Conservation (phyloP, 2,888 invertebrate genomes). For the Byasa hedistus region DNA sequence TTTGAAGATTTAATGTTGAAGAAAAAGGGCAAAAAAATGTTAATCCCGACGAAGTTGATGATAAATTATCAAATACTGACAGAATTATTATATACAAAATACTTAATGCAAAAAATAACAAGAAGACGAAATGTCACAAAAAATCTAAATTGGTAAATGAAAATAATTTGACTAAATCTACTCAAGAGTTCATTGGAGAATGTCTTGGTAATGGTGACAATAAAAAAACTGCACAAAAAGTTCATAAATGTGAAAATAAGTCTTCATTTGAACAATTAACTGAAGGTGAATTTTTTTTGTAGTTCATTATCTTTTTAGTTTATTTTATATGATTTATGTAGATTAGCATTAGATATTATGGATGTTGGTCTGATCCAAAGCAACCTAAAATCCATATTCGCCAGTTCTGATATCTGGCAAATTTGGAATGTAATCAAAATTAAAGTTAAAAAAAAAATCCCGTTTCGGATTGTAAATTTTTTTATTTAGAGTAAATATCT, state of each 20-base stretch:
- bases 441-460: no score
- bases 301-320: neutral
- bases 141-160: conserved; percentile 49
- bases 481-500: no score
- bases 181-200: conserved; percentile 12
- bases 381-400: no score
- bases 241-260: conserved; percentile 2
- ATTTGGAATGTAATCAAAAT: no score
- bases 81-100: conserved; percentile 71
- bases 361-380: no score
- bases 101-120: conserved; percentile 52
- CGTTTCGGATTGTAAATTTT: no score
- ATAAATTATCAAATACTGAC: conserved; percentile 57
- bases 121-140: conserved; percentile 45
- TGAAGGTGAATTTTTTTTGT: conserved; percentile 46
- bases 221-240: conserved; percentile 1
- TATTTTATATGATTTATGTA: conserved; percentile 14
- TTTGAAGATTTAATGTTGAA: conserved; percentile 45
- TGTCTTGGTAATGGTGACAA: neutral
- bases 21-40: conserved; percentile 33
- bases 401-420: no score
- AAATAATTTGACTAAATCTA: conserved; percentile 29
- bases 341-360: no score
- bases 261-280: conserved; percentile 38
- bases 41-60: conserved; percentile 34